phyloP scores from a whole-genome alignment of 2,888 invertebrate genomes.

The Diarsia brunnea region DNA sequence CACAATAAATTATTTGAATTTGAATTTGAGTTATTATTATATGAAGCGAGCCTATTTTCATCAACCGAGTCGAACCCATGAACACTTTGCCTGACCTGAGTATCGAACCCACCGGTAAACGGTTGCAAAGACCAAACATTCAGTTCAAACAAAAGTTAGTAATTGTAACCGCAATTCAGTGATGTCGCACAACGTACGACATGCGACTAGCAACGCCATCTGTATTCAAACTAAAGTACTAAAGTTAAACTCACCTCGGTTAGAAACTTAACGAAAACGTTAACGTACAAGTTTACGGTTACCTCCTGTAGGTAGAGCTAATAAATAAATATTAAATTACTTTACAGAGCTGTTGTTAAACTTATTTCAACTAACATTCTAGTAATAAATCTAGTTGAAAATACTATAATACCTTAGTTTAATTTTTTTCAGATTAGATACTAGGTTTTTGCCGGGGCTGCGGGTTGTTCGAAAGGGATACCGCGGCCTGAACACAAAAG shows the following conservation, averaged over 20 bases:
- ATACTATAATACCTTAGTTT: background rate
- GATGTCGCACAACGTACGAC: background rate
- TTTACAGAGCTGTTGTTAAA: background rate
- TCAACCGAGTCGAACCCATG: too few species aligned
- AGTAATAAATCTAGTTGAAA: background rate
- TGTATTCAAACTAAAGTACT: constrained; percentile 27
- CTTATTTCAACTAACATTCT: background rate
- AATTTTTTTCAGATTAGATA: background rate
- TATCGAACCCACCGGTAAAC: background rate
- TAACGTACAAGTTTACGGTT: constrained; percentile 20
- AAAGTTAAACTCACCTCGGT: constrained; percentile 10
- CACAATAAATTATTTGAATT: too few species aligned
- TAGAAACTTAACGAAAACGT: constrained; percentile 20
- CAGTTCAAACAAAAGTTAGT: background rate
- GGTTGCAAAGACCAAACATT: background rate
- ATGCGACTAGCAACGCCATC: constrained; percentile 46
- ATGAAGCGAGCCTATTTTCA: too few species aligned
- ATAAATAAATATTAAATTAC: constrained; percentile 15
- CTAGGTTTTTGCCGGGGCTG: background rate
- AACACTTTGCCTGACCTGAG: too few species aligned
- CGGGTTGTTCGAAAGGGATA: too few species aligned
- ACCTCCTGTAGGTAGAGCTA: background rate
- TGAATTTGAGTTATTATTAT: too few species aligned
- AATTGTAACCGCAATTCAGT: background rate
- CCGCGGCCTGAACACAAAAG: too few species aligned